Evolutionary conservation across 2,888 invertebrate genomes (phyloP), one percentile per base, ranked within the genome.

Genomic region (Therioaphis trifolii): DNA sequence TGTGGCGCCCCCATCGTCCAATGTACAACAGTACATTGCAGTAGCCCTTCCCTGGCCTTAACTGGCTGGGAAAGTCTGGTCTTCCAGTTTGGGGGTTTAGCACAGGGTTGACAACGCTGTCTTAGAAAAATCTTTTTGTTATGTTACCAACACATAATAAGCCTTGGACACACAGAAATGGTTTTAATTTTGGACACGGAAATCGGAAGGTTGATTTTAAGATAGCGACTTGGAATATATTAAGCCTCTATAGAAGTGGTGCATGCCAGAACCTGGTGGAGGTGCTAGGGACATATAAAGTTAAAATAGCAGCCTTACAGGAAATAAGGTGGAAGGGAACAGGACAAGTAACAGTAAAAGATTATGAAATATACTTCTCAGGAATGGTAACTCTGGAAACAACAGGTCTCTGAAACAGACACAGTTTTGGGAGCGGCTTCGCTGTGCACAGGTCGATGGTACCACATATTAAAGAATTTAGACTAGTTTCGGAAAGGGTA

Each of bases 101-200:
- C 35, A 35, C 35, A 35, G 35, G 35, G 35, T 35, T 35, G 35
- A 35, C 35, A 35, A 7, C 35, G 4, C 35, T 35, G 35, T 5
- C 3, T 35, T 35, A 35, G 35, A 35, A 5, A 35, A 5, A 35
- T 35, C 7, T 35, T 35, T 5, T 35, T 35, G 35, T 35, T 35
- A 35, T 35, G 35, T 27, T 61, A 61, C 40, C 4, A 68, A 2
- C n/a, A 68, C 35, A 40, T 4, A 68, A 12, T 21, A 35, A 43
- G 40, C 68, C 68, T 68, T 11, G 43, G 68, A 68, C 68, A 43
- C 43, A 43, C 27, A 71, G 21, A 68, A 68, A 68, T 4, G 43
- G 68, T 40, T 71, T 71, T 24, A 71, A n/a, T 35, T 72, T 55
- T 55, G 35, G 74, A 74, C 74, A 74, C 55, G 49, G 72, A 74